Evolutionary conservation across 2,888 invertebrate species (phyloP).

Genomic region (Rhabditophanes sp.): DNA sequence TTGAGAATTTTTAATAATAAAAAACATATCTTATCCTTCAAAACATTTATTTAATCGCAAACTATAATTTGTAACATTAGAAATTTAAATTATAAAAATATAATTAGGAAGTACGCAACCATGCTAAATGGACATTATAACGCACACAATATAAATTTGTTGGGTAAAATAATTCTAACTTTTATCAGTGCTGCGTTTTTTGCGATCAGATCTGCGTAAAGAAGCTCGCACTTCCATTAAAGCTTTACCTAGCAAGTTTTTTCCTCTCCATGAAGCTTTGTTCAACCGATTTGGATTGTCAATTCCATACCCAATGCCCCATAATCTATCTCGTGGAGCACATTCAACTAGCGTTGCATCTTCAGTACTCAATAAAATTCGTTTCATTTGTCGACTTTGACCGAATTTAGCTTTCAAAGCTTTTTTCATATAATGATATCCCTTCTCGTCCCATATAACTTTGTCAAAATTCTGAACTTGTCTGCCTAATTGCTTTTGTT

Average conservation of each 20-base stretch:
- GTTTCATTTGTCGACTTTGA: constrained; percentile 1
- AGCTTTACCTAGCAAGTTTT: constrained; percentile 6
- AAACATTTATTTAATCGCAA: too few species aligned
- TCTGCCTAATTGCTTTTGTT: constrained; percentile 3
- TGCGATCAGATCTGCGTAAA: too few species aligned
- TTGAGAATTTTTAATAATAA: too few species aligned
- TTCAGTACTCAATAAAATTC: constrained; percentile 1
- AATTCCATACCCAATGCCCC: constrained; percentile 7
- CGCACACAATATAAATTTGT: too few species aligned
- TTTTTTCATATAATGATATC: constrained; percentile 5
- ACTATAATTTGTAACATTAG: too few species aligned
- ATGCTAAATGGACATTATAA: too few species aligned
- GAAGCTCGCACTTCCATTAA: constrained; percentile 7
- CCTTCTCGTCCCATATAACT: not conserved
- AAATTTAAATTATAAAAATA: too few species aligned
- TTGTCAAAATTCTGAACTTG: constrained; percentile 7
- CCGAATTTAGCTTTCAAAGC: constrained; percentile 5
- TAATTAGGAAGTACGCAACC: too few species aligned
- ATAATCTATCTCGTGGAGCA: constrained; percentile 6
- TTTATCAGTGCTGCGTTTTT: too few species aligned
- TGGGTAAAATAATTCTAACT: too few species aligned
- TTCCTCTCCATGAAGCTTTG: constrained; percentile 4
- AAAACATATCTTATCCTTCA: too few species aligned
- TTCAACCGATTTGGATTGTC: constrained; percentile 6
- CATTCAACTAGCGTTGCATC: constrained; percentile 6